Base-by-base conservation (phyloP, 2,888 invertebrate genomes). In the Thymelicus acteon region DNA sequence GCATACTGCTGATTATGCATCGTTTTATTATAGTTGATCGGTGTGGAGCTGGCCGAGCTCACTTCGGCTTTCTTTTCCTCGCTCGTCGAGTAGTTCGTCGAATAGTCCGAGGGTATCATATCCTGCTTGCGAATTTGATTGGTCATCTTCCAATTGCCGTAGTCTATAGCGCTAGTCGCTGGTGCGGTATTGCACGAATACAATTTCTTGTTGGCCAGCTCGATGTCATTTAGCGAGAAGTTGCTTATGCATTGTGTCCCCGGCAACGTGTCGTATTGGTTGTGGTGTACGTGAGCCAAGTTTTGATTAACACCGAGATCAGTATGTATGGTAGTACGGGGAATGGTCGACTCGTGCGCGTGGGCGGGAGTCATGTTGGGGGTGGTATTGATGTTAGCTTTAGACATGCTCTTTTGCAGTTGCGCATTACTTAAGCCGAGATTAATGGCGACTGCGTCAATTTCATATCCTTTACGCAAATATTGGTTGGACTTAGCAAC, bases 191-290 rank as follows among this genome's bases (percentile, higher is more conserved):
- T 91, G 75, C 87, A 84, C 19, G 87, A 79, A 78, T 88, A 93
- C 13, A 93, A 76, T 75, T 93, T 93, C 72, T 93, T 93, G 73
- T 92, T 93, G 0, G 92, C 92, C 54, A 90, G 57, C 75, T 93
- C 93, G 73, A 93, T 92, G 69, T 93, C 93, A 72, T 83, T 92
- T n/a, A 93, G 80, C 5, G 91, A 90, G 77, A 92, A 93, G 72
- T 85, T 88, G 70, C 82, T 85, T 19, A 88, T 80, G 13, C 81
- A 75, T 76, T 90, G 90, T 8, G 82, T 83, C 67, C 84, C 76
- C n/a, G 85, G 72, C 40, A 89, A 75, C 10, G 81, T 73, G 37
- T 93, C 92, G 72, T 89, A 93, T 72, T 90, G 92, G 71, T 81
- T 89, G 67, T 90, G 92, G 78, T 91, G 91, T n/a, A 88, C 84